phyloP scores from a whole-genome alignment of 2,113 vertebrate genomes.

The Prionailurus bengalensis region DNA sequence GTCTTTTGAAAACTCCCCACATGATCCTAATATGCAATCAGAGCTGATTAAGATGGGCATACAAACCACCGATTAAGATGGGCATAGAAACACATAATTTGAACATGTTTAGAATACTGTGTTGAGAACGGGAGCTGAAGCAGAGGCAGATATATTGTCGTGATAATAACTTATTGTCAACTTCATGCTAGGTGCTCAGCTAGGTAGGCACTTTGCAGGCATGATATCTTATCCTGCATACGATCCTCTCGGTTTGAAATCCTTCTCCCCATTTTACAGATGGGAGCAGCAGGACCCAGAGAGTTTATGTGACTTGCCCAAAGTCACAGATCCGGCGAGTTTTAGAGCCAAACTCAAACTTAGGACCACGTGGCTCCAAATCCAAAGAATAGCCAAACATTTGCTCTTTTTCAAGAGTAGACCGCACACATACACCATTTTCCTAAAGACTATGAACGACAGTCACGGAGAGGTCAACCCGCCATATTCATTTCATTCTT shows the following conservation, averaged over 20 bases:
- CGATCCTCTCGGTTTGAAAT: background rate
- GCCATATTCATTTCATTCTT: background rate
- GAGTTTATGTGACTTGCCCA: conserved; percentile 20
- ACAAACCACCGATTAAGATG: background rate
- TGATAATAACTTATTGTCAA: background rate
- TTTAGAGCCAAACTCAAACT: conserved; percentile 56
- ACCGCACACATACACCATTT: background rate
- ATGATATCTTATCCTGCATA: background rate
- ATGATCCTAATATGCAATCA: background rate
- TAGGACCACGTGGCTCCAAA: conserved; percentile 22
- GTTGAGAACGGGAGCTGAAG: background rate
- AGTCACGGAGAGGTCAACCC: background rate
- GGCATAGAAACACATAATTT: background rate
- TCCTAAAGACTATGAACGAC: background rate
- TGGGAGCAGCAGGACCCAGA: conserved; percentile 30
- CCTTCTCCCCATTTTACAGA: conserved; percentile 32
- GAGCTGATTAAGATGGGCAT: background rate
- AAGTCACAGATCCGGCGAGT: background rate
- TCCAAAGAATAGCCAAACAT: background rate
- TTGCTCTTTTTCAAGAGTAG: conserved; percentile 38
- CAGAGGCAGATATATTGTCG: background rate
- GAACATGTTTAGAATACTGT: conserved; percentile 5
- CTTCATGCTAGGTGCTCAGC: background rate
- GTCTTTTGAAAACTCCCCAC: background rate
- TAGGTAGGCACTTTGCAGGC: background rate